Base-by-base conservation (phyloP, 2,888 invertebrate species). In the Xanthia icteritia region DNA sequence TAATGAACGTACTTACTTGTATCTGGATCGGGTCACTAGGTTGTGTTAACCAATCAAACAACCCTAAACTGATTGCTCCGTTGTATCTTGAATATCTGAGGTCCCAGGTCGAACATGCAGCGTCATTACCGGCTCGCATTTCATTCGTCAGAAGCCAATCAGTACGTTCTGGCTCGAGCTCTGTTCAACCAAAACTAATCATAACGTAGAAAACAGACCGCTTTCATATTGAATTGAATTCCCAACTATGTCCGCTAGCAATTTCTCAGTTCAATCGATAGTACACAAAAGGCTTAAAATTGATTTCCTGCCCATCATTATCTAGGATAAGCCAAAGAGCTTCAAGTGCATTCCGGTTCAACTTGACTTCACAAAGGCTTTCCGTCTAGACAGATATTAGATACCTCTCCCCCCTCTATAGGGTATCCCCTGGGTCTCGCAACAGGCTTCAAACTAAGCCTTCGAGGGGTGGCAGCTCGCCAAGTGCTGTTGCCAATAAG, bases 321-420 rank as follows among this genome's bases (percentile, higher is more conserved):
- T 82, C 45, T 17, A 39, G 11, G 67, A 76, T 65, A 83, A 27
- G 45, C 36, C 64, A 61, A 73, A 65, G 51, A 36, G 70, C 64
- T 71, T 78, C 70, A 67, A 83, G 69, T 58, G 65, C 70, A 72
- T 61, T 58, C 73, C 65, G 45, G 67, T 70, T 65, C 65, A 61
- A 58, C 69, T 65, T 60, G 65, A 48, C 65, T 56, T 54, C 61
- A 64, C 54, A 81, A 85, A 77, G 69, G 42, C 75, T 68, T 68
- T 66, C 65, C 75, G 86, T 84, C 84, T 84, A 86, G 79, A 83
- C 86, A 72, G 79, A 79, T 69, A 76, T 70, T 54, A 77, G 74
- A 78, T 78, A 68, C 70, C 77, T 67, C 75, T 20, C 27, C 39
- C 48, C 31, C 23, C 23, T 8, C 23, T 27, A 6, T 27, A 45